Conservation (phyloP, 2,888 invertebrate species). For the Minunthozetes semirufus region DNA sequence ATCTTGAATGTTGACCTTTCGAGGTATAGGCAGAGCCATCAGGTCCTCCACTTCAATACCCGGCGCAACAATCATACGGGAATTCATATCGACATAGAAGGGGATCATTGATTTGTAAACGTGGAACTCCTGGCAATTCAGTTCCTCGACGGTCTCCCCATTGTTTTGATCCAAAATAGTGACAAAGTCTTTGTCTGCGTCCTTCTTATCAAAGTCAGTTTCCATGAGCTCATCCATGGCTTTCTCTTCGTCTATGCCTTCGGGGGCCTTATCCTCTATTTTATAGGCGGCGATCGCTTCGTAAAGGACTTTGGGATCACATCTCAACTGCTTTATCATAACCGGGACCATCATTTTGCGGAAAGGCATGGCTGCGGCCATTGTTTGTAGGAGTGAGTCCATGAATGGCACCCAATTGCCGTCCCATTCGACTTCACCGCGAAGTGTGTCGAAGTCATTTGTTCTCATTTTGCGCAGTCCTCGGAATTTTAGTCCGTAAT, state of each 20-base stretch:
- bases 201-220: too few species aligned
- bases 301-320: conserved; percentile 67
- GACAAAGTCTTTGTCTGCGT: too few species aligned
- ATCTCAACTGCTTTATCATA: conserved; percentile 68
- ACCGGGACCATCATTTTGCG: conserved; percentile 82
- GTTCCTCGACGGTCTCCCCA: background rate
- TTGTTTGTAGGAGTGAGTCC: conserved; percentile 92
- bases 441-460: conserved; percentile 47
- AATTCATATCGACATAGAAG: background rate
- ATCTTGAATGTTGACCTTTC: background rate
- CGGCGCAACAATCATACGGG: background rate
- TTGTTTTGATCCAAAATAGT: too few species aligned
- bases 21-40: background rate
- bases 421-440: conserved; percentile 72
- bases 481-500: conserved; percentile 70
- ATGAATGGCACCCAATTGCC: conserved; percentile 91
- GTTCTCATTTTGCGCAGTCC: conserved; percentile 69
- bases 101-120: background rate
- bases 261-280: too few species aligned
- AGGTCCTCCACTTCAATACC: conserved; percentile 24
- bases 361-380: conserved; percentile 67
- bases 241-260: too few species aligned
- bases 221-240: background rate
- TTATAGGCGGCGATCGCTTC: background rate
- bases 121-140: background rate